A percentile compares a stretch with the other conserved stretches of the same genome.
phyloP scores from a whole-genome alignment of 2,888 invertebrate species.

The Vandiemenella viatica region DNA sequence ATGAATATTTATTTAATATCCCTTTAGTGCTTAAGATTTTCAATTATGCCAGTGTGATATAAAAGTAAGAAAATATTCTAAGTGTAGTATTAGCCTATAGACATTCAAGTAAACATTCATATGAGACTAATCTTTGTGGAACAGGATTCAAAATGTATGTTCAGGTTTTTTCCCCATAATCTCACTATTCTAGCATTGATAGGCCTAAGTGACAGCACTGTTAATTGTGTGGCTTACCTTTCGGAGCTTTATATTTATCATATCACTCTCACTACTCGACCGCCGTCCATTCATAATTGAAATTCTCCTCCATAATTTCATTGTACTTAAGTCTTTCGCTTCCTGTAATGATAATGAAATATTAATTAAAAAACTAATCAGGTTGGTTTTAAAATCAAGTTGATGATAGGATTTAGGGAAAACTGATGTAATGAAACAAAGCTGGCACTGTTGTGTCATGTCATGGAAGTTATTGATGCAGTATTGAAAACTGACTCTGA shows the following conservation, averaged over 20 bases:
- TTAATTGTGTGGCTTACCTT: constrained; percentile 36
- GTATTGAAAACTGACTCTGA: no score
- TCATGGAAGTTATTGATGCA: no score
- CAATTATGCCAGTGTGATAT: no score
- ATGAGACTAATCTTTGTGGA: no score
- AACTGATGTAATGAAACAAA: background rate
- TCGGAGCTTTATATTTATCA: constrained; percentile 75
- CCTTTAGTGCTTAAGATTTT: no score
- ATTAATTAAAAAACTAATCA: background rate
- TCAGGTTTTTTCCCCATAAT: no score
- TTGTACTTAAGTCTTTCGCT: constrained; percentile 77
- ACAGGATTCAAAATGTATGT: no score
- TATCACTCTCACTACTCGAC: constrained; percentile 68
- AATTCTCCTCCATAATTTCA: constrained; percentile 77
- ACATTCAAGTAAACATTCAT: no score
- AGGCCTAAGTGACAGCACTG: background rate
- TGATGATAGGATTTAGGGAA: background rate
- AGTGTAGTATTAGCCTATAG: no score
- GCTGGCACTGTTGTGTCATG: no score
- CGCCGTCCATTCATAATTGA: constrained; percentile 49
- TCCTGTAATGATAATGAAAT: constrained; percentile 33
- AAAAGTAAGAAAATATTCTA: no score
- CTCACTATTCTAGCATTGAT: background rate
- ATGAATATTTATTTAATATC: no score
- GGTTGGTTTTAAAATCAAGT: background rate